phyloP scores from a whole-genome alignment of 2,888 invertebrate genomes.

The Phymatocera aterrima region DNA sequence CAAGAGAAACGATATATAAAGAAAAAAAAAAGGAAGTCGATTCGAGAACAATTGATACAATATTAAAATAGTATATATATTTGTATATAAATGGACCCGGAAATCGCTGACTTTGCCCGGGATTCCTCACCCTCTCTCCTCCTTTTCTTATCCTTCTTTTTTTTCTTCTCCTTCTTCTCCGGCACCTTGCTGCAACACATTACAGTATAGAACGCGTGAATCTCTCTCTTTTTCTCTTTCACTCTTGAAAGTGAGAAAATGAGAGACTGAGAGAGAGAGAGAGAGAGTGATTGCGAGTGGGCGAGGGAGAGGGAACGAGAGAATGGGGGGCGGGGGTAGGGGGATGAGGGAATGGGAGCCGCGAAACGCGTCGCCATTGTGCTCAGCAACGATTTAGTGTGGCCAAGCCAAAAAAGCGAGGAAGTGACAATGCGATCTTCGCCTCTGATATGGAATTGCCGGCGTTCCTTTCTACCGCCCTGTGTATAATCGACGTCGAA shows the following conservation, averaged over 20 bases:
- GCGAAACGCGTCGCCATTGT: conserved; percentile 63
- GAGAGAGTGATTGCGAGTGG: conserved; percentile 48
- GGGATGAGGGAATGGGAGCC: conserved; percentile 63
- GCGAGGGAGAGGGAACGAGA: conserved; percentile 46
- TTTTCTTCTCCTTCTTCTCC: background rate
- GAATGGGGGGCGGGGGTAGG: conserved; percentile 55
- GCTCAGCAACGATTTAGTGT: conserved; percentile 62
- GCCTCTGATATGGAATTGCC: conserved; percentile 62
- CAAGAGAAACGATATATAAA: background rate
- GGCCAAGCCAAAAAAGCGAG: conserved; percentile 51
- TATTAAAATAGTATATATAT: background rate
- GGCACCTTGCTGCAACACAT: conserved; percentile 41
- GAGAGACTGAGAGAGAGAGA: background rate
- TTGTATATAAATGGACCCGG: conserved; percentile 8
- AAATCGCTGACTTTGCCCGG: conserved; percentile 33
- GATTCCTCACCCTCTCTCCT: background rate
- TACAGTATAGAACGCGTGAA: background rate
- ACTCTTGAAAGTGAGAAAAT: conserved; percentile 31
- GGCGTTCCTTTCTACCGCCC: conserved; percentile 49
- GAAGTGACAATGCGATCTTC: conserved; percentile 61
- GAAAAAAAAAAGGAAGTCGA: no score
- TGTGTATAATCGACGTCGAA: conserved; percentile 22
- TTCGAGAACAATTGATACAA: no score
- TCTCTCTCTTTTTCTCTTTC: background rate
- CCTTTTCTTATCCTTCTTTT: conserved; percentile 27